A percentile compares a stretch with the other conserved stretches of the same genome.
These are phyloP conservation scores for Lordiphosa fenestrarum DNA, from an alignment of 2,888 invertebrate species.

Conservation along the genomic window DNA sequence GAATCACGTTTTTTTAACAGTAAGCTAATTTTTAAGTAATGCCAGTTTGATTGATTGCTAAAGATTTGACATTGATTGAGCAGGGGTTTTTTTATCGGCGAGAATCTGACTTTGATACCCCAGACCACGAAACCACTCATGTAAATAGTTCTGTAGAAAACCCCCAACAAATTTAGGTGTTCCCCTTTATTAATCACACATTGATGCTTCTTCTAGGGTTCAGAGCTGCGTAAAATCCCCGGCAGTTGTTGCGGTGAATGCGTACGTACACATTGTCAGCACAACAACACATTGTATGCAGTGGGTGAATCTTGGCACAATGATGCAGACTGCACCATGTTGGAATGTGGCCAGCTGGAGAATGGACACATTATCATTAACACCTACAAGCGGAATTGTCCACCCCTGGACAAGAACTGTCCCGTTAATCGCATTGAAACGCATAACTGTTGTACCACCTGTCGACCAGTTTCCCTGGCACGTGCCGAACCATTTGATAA, in stretches of 20 bases:
- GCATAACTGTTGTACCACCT: conserved; percentile 77
- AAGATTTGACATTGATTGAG: too few relatives aligned
- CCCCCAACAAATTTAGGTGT: too few relatives aligned
- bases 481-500: conserved; percentile 36
- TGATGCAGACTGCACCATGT: conserved; percentile 74
- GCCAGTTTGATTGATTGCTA: too few relatives aligned
- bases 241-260: conserved; percentile 79
- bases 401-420: conserved; percentile 69
- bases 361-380: conserved; percentile 72
- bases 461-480: conserved; percentile 42
- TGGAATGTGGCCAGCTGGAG: conserved; percentile 72
- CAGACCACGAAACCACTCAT: too few relatives aligned
- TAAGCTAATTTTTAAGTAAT: too few relatives aligned
- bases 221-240: conserved; percentile 62
- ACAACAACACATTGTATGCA: conserved; percentile 67
- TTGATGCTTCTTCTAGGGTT: conserved; percentile 61
- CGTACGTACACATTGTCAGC: conserved; percentile 77
- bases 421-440: conserved; percentile 62
- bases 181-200: too few relatives aligned
- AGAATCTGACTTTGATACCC: too few relatives aligned
- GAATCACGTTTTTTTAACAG: too few relatives aligned
- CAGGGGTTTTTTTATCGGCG: too few relatives aligned
- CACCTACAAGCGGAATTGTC: conserved; percentile 76
- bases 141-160: too few relatives aligned
- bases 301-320: conserved; percentile 79